Percentiles rank a stretch among this genome's conserved stretches.
Conservation (phyloP, 2,888 invertebrate genomes). For the Sialis lutaria region DNA sequence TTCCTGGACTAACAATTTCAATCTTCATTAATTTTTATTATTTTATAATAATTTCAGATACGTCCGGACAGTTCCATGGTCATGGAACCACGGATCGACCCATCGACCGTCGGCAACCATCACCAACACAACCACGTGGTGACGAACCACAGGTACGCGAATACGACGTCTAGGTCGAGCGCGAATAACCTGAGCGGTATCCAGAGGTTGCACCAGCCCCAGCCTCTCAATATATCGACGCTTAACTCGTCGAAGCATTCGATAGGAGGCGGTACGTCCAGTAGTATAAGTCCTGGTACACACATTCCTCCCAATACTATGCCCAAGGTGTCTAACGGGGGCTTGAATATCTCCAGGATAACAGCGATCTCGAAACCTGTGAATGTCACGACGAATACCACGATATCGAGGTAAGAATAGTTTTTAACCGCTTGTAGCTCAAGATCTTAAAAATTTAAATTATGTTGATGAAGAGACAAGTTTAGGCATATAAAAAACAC, state of each 20-base stretch:
- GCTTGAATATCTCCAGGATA: slow-evolving; percentile 38
- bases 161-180: not conserved
- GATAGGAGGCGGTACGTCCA: slow-evolving; percentile 35
- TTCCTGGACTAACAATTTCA: too few species aligned
- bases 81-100: slow-evolving; percentile 21
- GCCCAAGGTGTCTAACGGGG: slow-evolving; percentile 29
- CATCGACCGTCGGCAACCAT: slow-evolving; percentile 8
- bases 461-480: too few species aligned
- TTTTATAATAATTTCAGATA: slow-evolving; percentile 13
- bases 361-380: slow-evolving; percentile 20
- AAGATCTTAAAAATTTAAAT: too few species aligned
- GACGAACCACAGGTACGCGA: not conserved
- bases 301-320: slow-evolving; percentile 16
- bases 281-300: slow-evolving; percentile 38
- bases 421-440: too few species aligned
- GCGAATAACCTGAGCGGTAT: not conserved
- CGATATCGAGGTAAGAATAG: slow-evolving; percentile 2
- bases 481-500: too few species aligned
- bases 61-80: slow-evolving; percentile 24
- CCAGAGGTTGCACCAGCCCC: slow-evolving; percentile 19
- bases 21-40: too few species aligned
- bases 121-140: not conserved
- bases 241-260: slow-evolving; percentile 49
- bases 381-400: slow-evolving; percentile 12
- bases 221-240: slow-evolving; percentile 49